A percentile compares a stretch with the other conserved stretches of the same genome.
Evolutionary conservation across 2,113 vertebrate species (phyloP).

Genomic region (Taurulus bubalis): DNA sequence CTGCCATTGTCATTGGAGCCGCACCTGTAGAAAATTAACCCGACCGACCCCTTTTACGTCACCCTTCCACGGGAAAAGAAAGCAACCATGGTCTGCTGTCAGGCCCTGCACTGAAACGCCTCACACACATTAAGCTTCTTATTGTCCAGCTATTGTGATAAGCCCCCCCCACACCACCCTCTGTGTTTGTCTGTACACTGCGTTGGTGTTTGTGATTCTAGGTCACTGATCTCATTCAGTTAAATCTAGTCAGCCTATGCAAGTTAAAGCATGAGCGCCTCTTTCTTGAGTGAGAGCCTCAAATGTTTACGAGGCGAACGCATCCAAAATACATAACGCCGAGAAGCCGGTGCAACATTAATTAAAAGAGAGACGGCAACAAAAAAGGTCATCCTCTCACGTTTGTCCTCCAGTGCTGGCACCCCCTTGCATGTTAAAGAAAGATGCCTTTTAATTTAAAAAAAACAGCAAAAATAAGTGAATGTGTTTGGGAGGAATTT

Average conservation of each 20-base stretch:
- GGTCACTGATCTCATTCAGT: constrained; percentile 24
- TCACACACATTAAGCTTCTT: not conserved
- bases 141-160: not conserved
- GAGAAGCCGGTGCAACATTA: constrained; percentile 17
- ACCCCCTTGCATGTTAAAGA: constrained; percentile 32
- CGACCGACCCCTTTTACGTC: constrained; percentile 11
- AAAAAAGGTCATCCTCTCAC: constrained; percentile 57
- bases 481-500: not conserved
- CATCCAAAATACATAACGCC: constrained; percentile 13
- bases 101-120: not conserved
- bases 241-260: constrained; percentile 2
- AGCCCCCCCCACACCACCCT: not conserved
- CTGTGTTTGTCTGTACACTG: not conserved
- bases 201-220: constrained; percentile 1
- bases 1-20: constrained; percentile 57
- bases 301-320: not conserved
- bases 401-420: constrained; percentile 41
- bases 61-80: not conserved
- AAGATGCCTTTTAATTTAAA: too few relatives aligned
- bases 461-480: not conserved
- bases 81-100: not conserved
- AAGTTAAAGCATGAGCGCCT: not conserved
- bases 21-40: constrained; percentile 66
- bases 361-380: constrained; percentile 45
- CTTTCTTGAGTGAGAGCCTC: not conserved